Percentiles rank a stretch among this genome's conserved stretches.
Evolutionary conservation across 2,113 vertebrate genomes (phyloP).

Genomic region (Melanerpes aurifrons): DNA sequence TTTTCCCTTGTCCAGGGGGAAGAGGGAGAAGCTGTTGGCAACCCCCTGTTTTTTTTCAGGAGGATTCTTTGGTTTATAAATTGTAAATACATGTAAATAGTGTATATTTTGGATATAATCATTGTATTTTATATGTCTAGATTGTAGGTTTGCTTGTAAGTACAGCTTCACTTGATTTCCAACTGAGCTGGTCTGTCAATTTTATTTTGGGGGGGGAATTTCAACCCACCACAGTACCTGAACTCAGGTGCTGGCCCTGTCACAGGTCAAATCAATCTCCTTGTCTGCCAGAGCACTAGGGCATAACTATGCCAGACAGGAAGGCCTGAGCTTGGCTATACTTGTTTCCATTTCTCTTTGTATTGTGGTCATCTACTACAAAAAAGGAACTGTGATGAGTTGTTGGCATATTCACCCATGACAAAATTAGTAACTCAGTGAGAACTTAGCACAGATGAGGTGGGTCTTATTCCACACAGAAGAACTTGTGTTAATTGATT

Average conservation of each 20-base stretch:
- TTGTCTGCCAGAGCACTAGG: not conserved
- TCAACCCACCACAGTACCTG: not conserved
- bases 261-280: not conserved
- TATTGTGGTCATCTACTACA: not conserved
- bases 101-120: too few species aligned
- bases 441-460: not conserved
- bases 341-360: not conserved
- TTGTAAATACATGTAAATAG: too few species aligned
- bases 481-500: conserved; percentile 32
- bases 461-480: conserved; percentile 30
- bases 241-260: not conserved
- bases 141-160: too few species aligned
- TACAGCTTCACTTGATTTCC: too few species aligned
- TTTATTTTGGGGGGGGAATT: too few species aligned
- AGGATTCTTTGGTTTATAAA: too few species aligned
- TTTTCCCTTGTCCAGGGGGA: too few species aligned
- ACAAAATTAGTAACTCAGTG: not conserved
- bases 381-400: not conserved
- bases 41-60: too few species aligned
- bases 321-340: not conserved
- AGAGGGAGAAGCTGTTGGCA: too few species aligned
- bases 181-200: too few species aligned
- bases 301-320: accelerated
- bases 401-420: not conserved
- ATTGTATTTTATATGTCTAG: too few species aligned